These are phyloP conservation scores for Sebastes matsubarae DNA, from an alignment of 2,797 vertebrate genomes.

Conservation along the genomic window DNA sequence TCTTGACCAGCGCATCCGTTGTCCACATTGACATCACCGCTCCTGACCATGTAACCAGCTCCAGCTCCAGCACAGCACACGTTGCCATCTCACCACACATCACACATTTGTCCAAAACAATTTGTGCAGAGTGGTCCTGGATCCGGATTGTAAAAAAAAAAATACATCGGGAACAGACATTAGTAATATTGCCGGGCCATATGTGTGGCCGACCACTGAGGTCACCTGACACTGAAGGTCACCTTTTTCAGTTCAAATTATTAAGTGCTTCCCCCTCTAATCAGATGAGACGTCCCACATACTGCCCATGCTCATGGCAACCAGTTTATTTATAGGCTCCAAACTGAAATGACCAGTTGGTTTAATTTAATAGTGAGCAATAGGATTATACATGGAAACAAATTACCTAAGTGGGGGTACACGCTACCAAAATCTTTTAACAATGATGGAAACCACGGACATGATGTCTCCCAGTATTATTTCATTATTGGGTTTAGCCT, in stretches of 20 bases:
- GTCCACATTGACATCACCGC: slow-evolving; percentile 15
- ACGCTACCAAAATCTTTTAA: slow-evolving; percentile 85
- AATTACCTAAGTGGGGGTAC: slow-evolving; percentile 88
- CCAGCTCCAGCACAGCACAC: background rate
- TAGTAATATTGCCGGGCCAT: slow-evolving; percentile 80
- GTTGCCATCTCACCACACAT: slow-evolving; percentile 47
- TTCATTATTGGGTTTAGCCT: slow-evolving; percentile 81
- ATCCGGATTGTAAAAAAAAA: slow-evolving; percentile 64
- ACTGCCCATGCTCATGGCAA: slow-evolving; percentile 79
- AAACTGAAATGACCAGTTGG: slow-evolving; percentile 87
- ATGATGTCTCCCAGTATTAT: slow-evolving; percentile 85
- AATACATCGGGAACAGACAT: slow-evolving; percentile 75
- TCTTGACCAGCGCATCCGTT: background rate
- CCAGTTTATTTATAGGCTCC: slow-evolving; percentile 85
- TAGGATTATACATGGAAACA: slow-evolving; percentile 87
- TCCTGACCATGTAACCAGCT: slow-evolving; percentile 50
- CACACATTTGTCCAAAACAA: slow-evolving; percentile 76
- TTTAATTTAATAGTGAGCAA: slow-evolving; percentile 88
- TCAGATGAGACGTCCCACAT: slow-evolving; percentile 83
- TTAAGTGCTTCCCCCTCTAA: slow-evolving; percentile 85
- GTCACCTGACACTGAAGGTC: slow-evolving; percentile 84
- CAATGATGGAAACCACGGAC: slow-evolving; percentile 87
- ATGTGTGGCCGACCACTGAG: slow-evolving; percentile 75
- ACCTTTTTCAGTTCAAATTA: slow-evolving; percentile 84
- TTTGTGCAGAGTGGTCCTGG: slow-evolving; percentile 73